phyloP scores from a whole-genome alignment of 2,888 invertebrate species.

The Leucozona laternaria region DNA sequence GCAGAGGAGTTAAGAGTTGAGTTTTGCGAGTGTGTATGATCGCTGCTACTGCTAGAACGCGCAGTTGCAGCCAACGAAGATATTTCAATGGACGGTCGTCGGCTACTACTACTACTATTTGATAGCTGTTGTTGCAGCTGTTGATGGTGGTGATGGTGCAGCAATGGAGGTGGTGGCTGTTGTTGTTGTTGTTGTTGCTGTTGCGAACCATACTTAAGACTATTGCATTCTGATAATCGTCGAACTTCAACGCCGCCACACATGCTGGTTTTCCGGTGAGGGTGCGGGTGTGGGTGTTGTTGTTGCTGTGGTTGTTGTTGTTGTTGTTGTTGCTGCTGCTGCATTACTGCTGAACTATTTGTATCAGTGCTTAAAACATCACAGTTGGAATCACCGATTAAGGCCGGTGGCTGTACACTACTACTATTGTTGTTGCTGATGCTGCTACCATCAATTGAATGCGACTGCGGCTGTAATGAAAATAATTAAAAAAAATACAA shows the following conservation, averaged over 20 bases:
- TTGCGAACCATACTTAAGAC: conserved; percentile 76
- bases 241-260: conserved; percentile 84
- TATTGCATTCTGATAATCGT: conserved; percentile 84
- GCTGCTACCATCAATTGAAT: conserved; percentile 77
- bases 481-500: conserved; percentile 28
- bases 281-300: conserved; percentile 80
- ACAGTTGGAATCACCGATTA: conserved; percentile 83
- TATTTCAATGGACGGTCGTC: conserved; percentile 85
- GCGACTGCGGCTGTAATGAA: conserved; percentile 77
- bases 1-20: conserved; percentile 70
- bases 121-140: conserved; percentile 73
- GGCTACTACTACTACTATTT: conserved; percentile 78
- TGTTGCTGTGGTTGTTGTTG: conserved; percentile 63
- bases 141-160: conserved; percentile 77
- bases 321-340: conserved; percentile 77
- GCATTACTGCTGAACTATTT: conserved; percentile 76
- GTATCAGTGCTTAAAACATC: conserved; percentile 82
- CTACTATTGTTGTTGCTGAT: conserved; percentile 77
- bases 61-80: conserved; percentile 79
- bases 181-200: conserved; percentile 77
- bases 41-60: conserved; percentile 77
- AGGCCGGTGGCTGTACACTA: conserved; percentile 77
- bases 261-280: conserved; percentile 80
- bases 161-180: conserved; percentile 77
- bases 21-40: conserved; percentile 74